Percentiles rank a stretch among this genome's conserved stretches.
Conservation (phyloP, 2,113 vertebrate genomes). For the Periophthalmodon schlosseri region DNA sequence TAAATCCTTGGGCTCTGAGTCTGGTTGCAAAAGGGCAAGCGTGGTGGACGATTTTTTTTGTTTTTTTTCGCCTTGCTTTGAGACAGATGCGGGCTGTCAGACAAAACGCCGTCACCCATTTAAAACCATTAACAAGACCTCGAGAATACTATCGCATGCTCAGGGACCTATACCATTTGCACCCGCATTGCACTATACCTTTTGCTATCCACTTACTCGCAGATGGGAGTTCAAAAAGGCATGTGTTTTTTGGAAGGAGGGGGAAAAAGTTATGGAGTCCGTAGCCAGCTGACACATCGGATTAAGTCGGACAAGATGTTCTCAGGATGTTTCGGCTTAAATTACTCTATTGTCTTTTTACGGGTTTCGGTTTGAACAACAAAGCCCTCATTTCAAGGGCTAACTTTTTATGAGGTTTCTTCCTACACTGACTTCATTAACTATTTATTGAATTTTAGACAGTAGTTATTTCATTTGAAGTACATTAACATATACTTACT, state of each 20-base stretch:
- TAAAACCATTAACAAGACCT: constrained; percentile 69
- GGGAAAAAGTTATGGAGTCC: constrained; percentile 25
- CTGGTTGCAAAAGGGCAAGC: constrained; percentile 52
- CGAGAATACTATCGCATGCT: constrained; percentile 35
- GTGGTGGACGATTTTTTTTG: constrained; percentile 22
- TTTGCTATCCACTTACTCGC: background rate
- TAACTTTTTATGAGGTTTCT: background rate
- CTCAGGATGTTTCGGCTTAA: constrained; percentile 28
- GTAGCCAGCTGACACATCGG: constrained; percentile 29
- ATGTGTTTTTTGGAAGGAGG: constrained; percentile 42
- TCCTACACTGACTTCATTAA: background rate
- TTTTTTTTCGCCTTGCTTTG: constrained; percentile 8
- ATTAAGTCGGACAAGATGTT: constrained; percentile 32
- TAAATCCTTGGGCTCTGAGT: constrained; percentile 63
- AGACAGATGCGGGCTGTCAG: constrained; percentile 64
- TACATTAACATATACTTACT: background rate
- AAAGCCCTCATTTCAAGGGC: background rate
- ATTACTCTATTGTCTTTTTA: constrained; percentile 20
- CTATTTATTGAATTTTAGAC: background rate
- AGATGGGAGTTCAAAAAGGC: constrained; percentile 31
- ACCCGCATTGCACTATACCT: constrained; percentile 5
- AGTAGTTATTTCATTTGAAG: background rate
- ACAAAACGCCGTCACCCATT: constrained; percentile 60
- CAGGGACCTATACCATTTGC: background rate
- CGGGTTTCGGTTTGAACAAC: background rate